Evolutionary conservation across 1,140 invertebrate species (phyloP).

Genomic region (Camponotus vicinus): DNA sequence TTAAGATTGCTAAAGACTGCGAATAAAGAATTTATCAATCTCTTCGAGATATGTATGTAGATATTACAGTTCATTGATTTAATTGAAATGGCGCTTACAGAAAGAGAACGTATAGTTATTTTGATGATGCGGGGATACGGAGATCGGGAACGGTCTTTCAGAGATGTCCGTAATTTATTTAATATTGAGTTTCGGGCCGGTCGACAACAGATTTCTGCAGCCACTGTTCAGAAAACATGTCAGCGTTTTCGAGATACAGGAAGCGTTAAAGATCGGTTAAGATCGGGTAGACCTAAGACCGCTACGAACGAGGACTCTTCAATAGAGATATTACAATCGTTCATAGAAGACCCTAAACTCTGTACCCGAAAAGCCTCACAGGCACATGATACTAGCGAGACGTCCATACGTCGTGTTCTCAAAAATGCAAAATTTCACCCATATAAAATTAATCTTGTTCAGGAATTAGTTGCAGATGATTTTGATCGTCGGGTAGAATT

Average conservation of each 20-base stretch:
- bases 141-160: neutral
- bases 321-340: constrained; percentile 6
- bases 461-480: constrained; percentile 2
- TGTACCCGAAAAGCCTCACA: no score
- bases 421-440: constrained; percentile 24
- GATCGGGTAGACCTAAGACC: neutral
- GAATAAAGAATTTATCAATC: no score
- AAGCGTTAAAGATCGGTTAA: neutral
- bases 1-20: no score
- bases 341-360: neutral
- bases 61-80: neutral
- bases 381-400: no score
- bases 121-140: constrained; percentile 9
- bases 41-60: no score
- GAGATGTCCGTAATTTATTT: neutral
- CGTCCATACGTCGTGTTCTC: neutral
- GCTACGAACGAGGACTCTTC: neutral
- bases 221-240: neutral
- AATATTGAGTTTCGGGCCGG: neutral
- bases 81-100: constrained; percentile 6
- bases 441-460: constrained; percentile 18
- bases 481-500: constrained; percentile 4
- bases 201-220: no score
- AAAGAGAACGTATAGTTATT: neutral
- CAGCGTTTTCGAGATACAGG: no score